phyloP scores from a whole-genome alignment of 92 coral and sea anemone genomes.

The Palythoa heliodiscus region DNA sequence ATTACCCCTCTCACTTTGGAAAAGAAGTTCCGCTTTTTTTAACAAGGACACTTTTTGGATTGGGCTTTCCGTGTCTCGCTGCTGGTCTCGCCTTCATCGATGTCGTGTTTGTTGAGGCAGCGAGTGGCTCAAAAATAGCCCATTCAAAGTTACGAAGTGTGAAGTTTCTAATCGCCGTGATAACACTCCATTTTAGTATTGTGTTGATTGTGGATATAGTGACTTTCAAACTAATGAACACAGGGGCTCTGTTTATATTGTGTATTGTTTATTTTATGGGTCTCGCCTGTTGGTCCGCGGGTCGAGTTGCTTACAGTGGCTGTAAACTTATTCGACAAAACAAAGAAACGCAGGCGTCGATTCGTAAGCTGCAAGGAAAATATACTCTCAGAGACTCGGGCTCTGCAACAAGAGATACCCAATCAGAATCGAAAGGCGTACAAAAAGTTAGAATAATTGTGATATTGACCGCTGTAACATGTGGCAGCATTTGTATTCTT shows the following conservation, averaged over 20 bases:
- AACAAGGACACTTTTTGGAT: slow-evolving; percentile 26
- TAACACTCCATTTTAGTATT: slow-evolving; percentile 7
- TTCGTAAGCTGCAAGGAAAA: slow-evolving; percentile 15
- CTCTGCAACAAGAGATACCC: not conserved
- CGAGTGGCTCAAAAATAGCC: slow-evolving; percentile 25
- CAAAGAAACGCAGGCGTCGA: slow-evolving; percentile 3
- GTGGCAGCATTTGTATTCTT: not conserved
- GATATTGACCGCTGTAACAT: not conserved
- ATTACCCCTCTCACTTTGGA: slow-evolving; percentile 33
- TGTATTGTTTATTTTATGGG: slow-evolving; percentile 29
- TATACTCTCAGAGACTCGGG: not conserved
- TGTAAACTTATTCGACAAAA: slow-evolving; percentile 33
- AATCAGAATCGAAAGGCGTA: slow-evolving; percentile 29
- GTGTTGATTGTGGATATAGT: slow-evolving; percentile 19
- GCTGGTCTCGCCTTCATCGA: slow-evolving; percentile 27
- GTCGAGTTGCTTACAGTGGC: slow-evolving; percentile 32
- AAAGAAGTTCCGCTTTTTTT: not conserved
- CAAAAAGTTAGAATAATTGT: slow-evolving; percentile 26
- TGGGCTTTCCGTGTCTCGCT: slow-evolving; percentile 39
- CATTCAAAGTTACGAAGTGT: slow-evolving; percentile 36
- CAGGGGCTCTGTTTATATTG: slow-evolving; percentile 6
- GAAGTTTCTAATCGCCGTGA: slow-evolving; percentile 16
- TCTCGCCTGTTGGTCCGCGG: slow-evolving; percentile 1
- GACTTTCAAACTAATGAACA: not conserved
- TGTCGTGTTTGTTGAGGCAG: slow-evolving; percentile 29